Evolutionary conservation across 2,113 vertebrate genomes (phyloP).

Genomic region (Vimba vimba): DNA sequence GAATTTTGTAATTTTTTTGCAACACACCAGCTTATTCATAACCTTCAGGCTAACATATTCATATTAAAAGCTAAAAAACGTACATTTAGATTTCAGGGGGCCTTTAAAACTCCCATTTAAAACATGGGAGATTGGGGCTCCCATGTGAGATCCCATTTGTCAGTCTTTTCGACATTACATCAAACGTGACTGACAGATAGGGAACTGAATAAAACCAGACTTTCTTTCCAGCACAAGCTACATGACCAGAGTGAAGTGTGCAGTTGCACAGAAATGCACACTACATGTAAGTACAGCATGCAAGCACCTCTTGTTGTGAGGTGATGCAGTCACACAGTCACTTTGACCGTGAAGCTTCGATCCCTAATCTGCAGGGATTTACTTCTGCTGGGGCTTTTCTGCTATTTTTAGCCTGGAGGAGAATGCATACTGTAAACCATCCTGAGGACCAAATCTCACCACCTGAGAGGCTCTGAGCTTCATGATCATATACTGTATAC

Average conservation of each 20-base stretch:
- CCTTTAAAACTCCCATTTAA: no score
- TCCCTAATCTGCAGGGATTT: constrained; percentile 82
- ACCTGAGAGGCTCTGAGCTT: constrained; percentile 50
- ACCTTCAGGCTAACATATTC: no score
- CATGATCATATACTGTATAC: constrained; percentile 42
- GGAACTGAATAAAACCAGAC: background rate
- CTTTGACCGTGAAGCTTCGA: constrained; percentile 64
- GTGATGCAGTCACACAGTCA: constrained; percentile 49
- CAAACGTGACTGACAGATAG: no score
- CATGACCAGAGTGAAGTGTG: background rate
- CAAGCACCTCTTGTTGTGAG: constrained; percentile 31
- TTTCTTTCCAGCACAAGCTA: background rate
- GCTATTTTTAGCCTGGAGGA: constrained; percentile 76
- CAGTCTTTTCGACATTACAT: no score
- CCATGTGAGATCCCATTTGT: no score
- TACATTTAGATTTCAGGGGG: no score
- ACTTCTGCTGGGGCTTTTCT: constrained; percentile 71
- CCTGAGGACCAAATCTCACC: constrained; percentile 35
- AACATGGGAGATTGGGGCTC: no score
- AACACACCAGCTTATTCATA: no score
- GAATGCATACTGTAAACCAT: constrained; percentile 67
- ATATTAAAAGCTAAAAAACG: no score
- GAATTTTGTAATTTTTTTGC: no score
- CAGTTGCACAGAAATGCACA: background rate
- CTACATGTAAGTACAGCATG: background rate